A percentile compares a stretch with the other conserved stretches of the same genome.
Conservation (phyloP, 2,888 invertebrate genomes). For the Cerceris ruficornis region DNA sequence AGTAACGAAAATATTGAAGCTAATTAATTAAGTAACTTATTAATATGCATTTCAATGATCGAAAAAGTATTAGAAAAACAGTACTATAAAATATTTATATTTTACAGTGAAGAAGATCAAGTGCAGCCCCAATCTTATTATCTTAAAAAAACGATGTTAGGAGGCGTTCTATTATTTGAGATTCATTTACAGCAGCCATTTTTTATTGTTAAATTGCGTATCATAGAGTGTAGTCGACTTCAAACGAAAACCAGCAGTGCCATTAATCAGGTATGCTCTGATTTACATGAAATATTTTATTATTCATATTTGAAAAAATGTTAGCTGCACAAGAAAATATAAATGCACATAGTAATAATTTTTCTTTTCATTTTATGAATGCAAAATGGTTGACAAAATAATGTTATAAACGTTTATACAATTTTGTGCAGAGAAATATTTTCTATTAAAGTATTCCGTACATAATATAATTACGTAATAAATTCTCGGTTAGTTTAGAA, state of each 20-base stretch:
- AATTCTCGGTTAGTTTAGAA: neutral
- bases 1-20: too few species aligned
- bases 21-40: neutral
- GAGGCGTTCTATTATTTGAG: slow-evolving; percentile 88
- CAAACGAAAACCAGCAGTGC: slow-evolving; percentile 83
- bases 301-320: too few species aligned
- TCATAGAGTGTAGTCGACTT: slow-evolving; percentile 86
- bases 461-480: too few species aligned
- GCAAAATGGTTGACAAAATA: too few species aligned
- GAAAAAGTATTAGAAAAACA: neutral
- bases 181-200: slow-evolving; percentile 88
- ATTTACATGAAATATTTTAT: too few species aligned
- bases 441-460: too few species aligned
- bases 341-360: too few species aligned
- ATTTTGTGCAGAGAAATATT: too few species aligned
- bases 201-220: slow-evolving; percentile 87
- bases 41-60: slow-evolving; percentile 18
- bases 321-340: too few species aligned
- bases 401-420: too few species aligned
- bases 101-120: slow-evolving; percentile 51
- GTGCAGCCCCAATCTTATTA: slow-evolving; percentile 80
- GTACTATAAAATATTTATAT: neutral
- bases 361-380: too few species aligned
- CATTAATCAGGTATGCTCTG: slow-evolving; percentile 83
- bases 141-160: slow-evolving; percentile 86